phyloP scores from a whole-genome alignment of 2,797 vertebrate genomes.

The Kryptolebias ocellatus region DNA sequence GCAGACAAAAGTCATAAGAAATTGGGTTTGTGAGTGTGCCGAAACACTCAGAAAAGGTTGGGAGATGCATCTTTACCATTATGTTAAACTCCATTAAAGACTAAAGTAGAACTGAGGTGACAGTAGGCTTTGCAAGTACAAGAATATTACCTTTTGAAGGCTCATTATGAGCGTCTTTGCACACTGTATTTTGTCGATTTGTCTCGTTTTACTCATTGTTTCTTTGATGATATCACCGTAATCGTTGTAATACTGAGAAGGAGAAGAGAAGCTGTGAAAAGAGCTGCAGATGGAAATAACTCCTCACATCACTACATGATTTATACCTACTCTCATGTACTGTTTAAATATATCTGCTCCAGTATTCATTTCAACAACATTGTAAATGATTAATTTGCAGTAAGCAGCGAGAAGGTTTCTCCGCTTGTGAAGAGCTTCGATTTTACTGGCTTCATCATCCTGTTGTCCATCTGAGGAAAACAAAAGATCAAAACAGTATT shows the following conservation, averaged over 20 bases:
- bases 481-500: neutral
- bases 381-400: constrained; percentile 97
- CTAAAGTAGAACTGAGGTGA: neutral
- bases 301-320: constrained; percentile 1
- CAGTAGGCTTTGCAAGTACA: neutral
- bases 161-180: constrained; percentile 97
- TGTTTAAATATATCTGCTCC: constrained; percentile 98
- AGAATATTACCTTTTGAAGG: constrained; percentile 90
- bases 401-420: constrained; percentile 96
- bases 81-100: no score
- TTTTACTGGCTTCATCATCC: constrained; percentile 97
- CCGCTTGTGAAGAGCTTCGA: constrained; percentile 96
- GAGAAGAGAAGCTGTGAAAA: constrained; percentile 1
- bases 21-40: neutral
- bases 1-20: neutral
- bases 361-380: constrained; percentile 96
- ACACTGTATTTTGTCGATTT: constrained; percentile 97
- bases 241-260: constrained; percentile 94
- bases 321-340: constrained; percentile 92
- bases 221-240: constrained; percentile 99
- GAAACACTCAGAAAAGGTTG: neutral
- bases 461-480: constrained; percentile 88
- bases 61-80: neutral
- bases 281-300: neutral
- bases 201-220: constrained; percentile 98